phyloP scores from a whole-genome alignment of 2,888 invertebrate genomes.

The Eupelmus urozonus region DNA sequence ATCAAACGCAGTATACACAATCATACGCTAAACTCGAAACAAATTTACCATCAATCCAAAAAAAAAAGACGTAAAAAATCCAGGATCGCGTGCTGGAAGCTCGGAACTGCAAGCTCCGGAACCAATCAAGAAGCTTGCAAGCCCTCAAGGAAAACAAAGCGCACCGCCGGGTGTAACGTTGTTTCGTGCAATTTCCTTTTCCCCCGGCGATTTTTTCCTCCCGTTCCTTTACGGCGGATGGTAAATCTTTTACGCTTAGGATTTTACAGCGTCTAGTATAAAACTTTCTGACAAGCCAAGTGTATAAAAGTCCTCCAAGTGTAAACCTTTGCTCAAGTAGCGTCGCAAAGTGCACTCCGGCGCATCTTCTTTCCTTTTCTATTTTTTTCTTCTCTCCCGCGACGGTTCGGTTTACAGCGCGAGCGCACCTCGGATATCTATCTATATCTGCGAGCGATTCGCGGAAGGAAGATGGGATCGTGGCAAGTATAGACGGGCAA shows the following conservation, averaged over 20 bases:
- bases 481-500: too few species aligned
- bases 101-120: neutral
- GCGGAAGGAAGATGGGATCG: too few species aligned
- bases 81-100: too few species aligned
- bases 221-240: constrained; percentile 14
- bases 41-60: too few species aligned
- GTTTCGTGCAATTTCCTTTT: constrained; percentile 29
- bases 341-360: constrained; percentile 24
- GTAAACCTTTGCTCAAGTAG: constrained; percentile 43
- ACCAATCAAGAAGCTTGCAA: constrained; percentile 12
- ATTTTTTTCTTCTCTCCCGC: constrained; percentile 3
- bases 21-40: too few species aligned
- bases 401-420: constrained; percentile 1
- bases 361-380: neutral
- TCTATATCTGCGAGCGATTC: too few species aligned
- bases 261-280: constrained; percentile 39
- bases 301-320: constrained; percentile 39
- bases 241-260: constrained; percentile 35
- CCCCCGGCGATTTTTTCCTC: neutral
- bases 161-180: constrained; percentile 23
- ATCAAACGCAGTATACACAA: too few species aligned
- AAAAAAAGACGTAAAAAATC: too few species aligned
- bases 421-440: neutral
- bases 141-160: constrained; percentile 6
- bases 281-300: constrained; percentile 29